Evolutionary conservation across 2,113 vertebrate species (phyloP).

Genomic region (Cinclus mexicanus): DNA sequence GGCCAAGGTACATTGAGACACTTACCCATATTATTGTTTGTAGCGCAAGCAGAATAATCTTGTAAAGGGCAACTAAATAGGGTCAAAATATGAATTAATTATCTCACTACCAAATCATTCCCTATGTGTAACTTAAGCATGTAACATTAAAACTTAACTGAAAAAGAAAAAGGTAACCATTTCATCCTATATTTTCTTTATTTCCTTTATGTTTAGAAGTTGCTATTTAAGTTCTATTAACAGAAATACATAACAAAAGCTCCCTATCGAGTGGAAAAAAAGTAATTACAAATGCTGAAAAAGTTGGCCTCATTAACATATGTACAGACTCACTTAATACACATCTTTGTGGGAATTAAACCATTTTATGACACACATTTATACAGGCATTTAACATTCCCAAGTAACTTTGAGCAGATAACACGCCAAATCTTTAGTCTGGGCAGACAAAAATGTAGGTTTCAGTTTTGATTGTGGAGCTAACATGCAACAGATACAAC

Average conservation of each 20-base stretch:
- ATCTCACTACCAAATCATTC: constrained; percentile 56
- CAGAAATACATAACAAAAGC: constrained; percentile 84
- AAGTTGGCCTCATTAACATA: constrained; percentile 87
- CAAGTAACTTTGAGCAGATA: constrained; percentile 65
- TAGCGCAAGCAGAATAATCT: constrained; percentile 57
- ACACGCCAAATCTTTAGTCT: constrained; percentile 61
- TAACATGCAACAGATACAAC: constrained; percentile 58
- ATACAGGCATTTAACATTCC: constrained; percentile 76
- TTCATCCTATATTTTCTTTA: constrained; percentile 82
- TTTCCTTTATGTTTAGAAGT: constrained; percentile 82
- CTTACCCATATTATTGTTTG: constrained; percentile 44
- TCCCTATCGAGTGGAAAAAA: constrained; percentile 82
- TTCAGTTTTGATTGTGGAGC: constrained; percentile 59
- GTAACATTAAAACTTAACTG: constrained; percentile 71
- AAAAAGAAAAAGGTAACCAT: constrained; percentile 79
- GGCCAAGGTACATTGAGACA: constrained; percentile 61
- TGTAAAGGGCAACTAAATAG: constrained; percentile 64
- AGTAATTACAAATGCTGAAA: constrained; percentile 92
- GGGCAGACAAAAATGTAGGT: constrained; percentile 53
- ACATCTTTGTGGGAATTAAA: constrained; percentile 76
- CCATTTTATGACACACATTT: constrained; percentile 76
- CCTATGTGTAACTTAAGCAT: constrained; percentile 65
- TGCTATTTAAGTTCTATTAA: constrained; percentile 85
- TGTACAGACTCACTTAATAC: constrained; percentile 89
- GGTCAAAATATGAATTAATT: constrained; percentile 56